Conservation (phyloP, 1,140 invertebrate species). For the Choristoneura fumiferana region DNA sequence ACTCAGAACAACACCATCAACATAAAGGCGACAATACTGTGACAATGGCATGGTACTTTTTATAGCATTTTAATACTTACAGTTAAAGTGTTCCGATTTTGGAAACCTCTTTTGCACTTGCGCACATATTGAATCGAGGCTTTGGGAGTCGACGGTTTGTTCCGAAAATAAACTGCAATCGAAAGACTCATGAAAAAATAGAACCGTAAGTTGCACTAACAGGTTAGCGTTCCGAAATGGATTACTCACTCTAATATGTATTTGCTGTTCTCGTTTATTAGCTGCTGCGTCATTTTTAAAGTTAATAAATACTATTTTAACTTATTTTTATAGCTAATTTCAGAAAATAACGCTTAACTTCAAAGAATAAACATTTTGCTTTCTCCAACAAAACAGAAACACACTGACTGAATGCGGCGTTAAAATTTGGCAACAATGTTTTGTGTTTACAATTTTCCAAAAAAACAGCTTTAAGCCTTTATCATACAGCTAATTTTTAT, state of each 20-base stretch:
- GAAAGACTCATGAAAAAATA: slow-evolving; percentile 20
- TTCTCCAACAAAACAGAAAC: neutral
- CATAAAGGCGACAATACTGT: no score
- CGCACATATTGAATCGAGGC: slow-evolving; percentile 69
- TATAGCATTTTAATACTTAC: slow-evolving; percentile 55
- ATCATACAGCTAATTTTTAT: no score
- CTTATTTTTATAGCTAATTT: no score
- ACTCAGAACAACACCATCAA: no score
- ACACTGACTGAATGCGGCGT: slow-evolving; percentile 41
- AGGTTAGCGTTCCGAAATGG: slow-evolving; percentile 24
- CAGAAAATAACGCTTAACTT: no score
- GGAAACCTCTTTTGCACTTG: slow-evolving; percentile 87
- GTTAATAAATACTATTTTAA: slow-evolving; percentile 1
- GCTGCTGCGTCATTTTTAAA: slow-evolving; percentile 61
- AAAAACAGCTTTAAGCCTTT: no score
- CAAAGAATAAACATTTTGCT: no score
- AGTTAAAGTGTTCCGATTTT: slow-evolving; percentile 88
- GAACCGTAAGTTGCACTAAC: slow-evolving; percentile 11
- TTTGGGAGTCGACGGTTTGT: slow-evolving; percentile 71
- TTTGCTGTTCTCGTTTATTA: slow-evolving; percentile 69
- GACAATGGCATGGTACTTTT: no score
- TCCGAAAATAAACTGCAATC: slow-evolving; percentile 74
- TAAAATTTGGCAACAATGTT: no score
- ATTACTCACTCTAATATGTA: slow-evolving; percentile 69
- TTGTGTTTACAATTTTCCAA: no score